Base-by-base conservation (phyloP, 1,140 invertebrate species). In the Neuroterus valhalla region DNA sequence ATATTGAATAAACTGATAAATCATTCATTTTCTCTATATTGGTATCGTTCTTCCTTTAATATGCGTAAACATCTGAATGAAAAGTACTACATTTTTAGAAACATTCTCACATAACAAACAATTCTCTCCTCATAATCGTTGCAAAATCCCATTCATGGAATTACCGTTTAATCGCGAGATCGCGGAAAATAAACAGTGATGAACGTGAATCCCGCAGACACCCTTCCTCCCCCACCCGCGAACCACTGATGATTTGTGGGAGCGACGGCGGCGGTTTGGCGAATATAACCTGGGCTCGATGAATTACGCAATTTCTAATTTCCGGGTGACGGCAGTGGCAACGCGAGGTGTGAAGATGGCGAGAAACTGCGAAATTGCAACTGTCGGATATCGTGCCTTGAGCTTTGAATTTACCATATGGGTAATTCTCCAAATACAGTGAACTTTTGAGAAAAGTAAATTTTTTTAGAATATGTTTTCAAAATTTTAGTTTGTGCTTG, bases 271-370 rank as follows among this genome's bases (percentile, higher is more conserved):
- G 52, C 14, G 55, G 55, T 55, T 55, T 31, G 21, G 52, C 14
- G 52, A 62, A 62, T 26, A 62, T 62, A 38, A 62, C 26, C 21
- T 23, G 55, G 5, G 55, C 55, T 62, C 55, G 55, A 62, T 62
- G 55, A 62, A 62, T 62, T 62, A 62, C 55, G 55, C 55, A 62
- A 62, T 62, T 62, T 62, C 55, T 62, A 62, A 62, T 62, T 62
- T 62, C 55, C 55, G 55, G 55, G 23, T 62, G 55, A 62, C 55
- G 23, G 55, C 55, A 26, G 26, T 62, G 31, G 55, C 21, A 62
- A 62, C 55, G 55, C 55, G 23, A 62, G 31, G 3, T 62, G 55
- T 14, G 55, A 62, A 62, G 55, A 62, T 62, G 55, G 55, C 55
- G 55, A 38, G 55, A 62, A 62, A 62, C 15, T 62, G 55, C 23